Percentiles rank a stretch among this genome's conserved stretches.
Conservation (phyloP, 2,888 invertebrate genomes). For the Aspidiotus rigidus region DNA sequence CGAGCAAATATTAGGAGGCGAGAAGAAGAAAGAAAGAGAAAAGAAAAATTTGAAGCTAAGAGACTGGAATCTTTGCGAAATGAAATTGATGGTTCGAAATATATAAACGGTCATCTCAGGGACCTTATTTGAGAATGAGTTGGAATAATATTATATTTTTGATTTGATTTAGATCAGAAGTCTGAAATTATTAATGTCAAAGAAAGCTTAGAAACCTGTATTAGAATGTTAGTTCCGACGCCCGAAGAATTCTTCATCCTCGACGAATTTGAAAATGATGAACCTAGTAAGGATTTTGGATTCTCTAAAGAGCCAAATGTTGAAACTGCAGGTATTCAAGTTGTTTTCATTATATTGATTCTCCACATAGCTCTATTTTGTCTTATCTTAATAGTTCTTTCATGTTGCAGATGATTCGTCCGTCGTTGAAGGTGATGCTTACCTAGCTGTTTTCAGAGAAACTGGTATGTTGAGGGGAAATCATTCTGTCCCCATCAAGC, state of each 20-base stretch:
- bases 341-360: background rate
- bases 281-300: background rate
- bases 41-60: constrained; percentile 38
- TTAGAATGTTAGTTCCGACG: constrained; percentile 41
- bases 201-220: constrained; percentile 41
- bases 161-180: constrained; percentile 39
- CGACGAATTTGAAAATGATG: constrained; percentile 14
- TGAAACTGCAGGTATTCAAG: background rate
- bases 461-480: constrained; percentile 24
- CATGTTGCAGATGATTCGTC: background rate
- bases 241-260: constrained; percentile 41
- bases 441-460: constrained; percentile 22
- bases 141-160: no score
- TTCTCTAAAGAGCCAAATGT: background rate
- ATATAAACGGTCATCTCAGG: no score
- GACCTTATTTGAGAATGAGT: no score
- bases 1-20: constrained; percentile 38
- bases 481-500: constrained; percentile 15
- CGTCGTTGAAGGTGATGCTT: constrained; percentile 8
- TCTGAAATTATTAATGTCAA: constrained; percentile 40
- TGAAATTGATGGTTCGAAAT: constrained; percentile 11
- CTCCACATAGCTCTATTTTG: background rate
- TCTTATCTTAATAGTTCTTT: background rate
- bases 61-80: constrained; percentile 11
- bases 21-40: constrained; percentile 38